Evolutionary conservation across 2,797 vertebrate genomes (phyloP).

Genomic region (Glyptemys insculpta): DNA sequence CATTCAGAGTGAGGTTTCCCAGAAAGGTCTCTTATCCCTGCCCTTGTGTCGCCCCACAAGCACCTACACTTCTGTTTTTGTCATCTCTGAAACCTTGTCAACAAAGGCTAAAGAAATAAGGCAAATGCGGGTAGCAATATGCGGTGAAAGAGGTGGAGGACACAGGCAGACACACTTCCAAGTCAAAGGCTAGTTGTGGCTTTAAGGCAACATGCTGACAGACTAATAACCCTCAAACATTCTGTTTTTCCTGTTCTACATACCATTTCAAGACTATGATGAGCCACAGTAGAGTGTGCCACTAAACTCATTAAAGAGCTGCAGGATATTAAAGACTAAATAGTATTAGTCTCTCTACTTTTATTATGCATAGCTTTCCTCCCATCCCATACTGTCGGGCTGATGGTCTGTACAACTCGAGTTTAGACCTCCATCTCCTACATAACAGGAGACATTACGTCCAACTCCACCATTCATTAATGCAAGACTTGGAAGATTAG

Average conservation of each 20-base stretch:
- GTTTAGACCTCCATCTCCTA: neutral
- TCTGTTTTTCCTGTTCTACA: neutral
- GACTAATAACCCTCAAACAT: neutral
- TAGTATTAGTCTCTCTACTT: neutral
- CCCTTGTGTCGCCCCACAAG: neutral
- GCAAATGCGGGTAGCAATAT: accelerated
- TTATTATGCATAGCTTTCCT: neutral
- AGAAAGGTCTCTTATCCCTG: neutral
- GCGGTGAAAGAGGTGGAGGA: neutral
- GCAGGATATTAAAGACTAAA: neutral
- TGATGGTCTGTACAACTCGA: neutral
- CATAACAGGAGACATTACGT: neutral
- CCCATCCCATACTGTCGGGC: neutral
- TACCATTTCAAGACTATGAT: neutral
- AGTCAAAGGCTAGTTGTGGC: neutral
- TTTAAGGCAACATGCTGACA: neutral
- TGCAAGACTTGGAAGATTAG: neutral
- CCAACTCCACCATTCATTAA: neutral
- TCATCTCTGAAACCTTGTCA: neutral
- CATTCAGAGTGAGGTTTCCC: neutral
- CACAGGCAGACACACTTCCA: neutral
- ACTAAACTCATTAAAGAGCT: neutral
- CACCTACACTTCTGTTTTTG: neutral
- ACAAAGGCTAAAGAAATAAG: neutral
- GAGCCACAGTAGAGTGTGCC: neutral